phyloP scores from a whole-genome alignment of 2,113 vertebrate genomes.

The Bufo bufo region DNA sequence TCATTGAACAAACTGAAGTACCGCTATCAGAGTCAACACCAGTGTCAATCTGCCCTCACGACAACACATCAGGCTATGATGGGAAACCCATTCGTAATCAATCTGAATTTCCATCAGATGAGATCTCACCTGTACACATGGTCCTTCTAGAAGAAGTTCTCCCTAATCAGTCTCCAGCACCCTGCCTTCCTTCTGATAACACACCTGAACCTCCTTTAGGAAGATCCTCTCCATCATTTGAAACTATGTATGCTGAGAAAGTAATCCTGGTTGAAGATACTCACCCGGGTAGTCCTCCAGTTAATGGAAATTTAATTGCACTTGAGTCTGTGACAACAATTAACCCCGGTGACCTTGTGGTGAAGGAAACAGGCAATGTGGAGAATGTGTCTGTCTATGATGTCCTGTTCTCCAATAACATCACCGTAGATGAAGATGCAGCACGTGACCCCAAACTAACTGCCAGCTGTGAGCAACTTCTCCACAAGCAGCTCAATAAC shows the following conservation, averaged over 20 bases:
- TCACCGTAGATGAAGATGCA: background rate
- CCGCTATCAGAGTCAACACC: background rate
- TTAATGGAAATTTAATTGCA: background rate
- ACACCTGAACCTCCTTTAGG: background rate
- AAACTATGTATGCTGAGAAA: background rate
- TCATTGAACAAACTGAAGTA: background rate
- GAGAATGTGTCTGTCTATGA: background rate
- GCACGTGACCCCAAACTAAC: background rate
- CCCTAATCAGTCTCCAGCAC: background rate
- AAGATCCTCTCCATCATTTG: background rate
- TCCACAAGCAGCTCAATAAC: background rate
- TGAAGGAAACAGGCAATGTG: background rate
- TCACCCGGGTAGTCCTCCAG: slow-evolving; percentile 15
- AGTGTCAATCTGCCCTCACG: background rate
- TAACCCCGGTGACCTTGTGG: background rate
- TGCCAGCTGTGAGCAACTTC: background rate
- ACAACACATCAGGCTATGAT: background rate
- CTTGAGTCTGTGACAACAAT: background rate
- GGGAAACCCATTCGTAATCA: background rate
- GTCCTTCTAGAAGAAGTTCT: background rate
- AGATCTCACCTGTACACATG: background rate
- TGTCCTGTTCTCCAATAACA: background rate
- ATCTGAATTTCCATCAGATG: background rate
- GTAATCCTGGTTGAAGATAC: background rate
- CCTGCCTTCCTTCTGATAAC: background rate